These are phyloP conservation scores for Aphidius ervi DNA, from an alignment of 1,140 invertebrate genomes.

Conservation along the genomic window DNA sequence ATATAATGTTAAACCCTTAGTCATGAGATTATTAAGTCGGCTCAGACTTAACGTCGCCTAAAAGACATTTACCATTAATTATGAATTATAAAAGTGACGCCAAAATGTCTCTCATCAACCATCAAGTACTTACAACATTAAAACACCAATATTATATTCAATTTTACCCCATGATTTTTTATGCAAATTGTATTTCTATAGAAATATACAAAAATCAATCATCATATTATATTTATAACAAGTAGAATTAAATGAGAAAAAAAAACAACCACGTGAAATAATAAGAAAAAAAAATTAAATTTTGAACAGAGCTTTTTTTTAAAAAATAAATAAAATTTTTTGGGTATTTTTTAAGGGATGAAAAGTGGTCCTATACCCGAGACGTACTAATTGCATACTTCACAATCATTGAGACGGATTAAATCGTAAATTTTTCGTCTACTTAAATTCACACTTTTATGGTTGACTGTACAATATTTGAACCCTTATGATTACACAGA, in stretches of 20 bases:
- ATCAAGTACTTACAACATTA: no score
- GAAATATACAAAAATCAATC: no score
- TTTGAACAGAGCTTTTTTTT: no score
- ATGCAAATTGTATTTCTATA: no score
- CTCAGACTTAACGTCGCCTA: conserved; percentile 1
- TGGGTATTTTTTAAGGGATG: no score
- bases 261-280: no score
- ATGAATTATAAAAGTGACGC: not conserved
- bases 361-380: conserved; percentile 25
- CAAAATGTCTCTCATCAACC: not conserved
- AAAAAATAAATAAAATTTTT: no score
- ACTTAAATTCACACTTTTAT: not conserved
- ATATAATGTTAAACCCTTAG: conserved; percentile 11
- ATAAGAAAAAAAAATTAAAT: no score
- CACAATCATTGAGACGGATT: conserved; percentile 31
- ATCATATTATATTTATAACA: no score
- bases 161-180: no score
- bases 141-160: no score
- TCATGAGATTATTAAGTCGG: conserved; percentile 43
- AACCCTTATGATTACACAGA: conserved; percentile 23
- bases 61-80: conserved; percentile 4
- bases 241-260: no score
- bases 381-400: conserved; percentile 43
- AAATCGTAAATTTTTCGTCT: conserved; percentile 21
- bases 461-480: conserved; percentile 13